Percentiles rank a stretch among this genome's conserved stretches.
Conservation (phyloP, 2,113 vertebrate species). For the Albula goreensis region DNA sequence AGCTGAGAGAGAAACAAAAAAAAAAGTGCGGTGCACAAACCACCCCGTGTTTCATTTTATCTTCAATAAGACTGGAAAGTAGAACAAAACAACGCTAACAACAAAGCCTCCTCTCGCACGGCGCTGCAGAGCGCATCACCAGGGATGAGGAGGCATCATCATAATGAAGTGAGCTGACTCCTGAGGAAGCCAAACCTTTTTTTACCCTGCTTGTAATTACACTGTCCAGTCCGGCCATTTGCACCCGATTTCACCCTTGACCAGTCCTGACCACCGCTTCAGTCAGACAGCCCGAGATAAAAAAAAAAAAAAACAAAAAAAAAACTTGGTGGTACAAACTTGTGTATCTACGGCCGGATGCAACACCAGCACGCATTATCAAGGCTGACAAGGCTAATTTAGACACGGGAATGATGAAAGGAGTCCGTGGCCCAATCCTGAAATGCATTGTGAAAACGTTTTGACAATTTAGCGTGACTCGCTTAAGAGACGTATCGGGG, state of each 20-base stretch:
- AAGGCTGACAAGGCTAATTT: slow-evolving; percentile 48
- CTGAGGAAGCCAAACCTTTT: not conserved
- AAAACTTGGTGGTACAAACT: slow-evolving; percentile 8
- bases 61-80: slow-evolving; percentile 28
- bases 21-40: slow-evolving; percentile 16
- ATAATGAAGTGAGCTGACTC: not conserved
- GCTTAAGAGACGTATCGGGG: slow-evolving; percentile 31
- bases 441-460: slow-evolving; percentile 35
- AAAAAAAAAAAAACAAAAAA: not conserved
- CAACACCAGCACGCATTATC: slow-evolving; percentile 40
- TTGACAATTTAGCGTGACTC: slow-evolving; percentile 36
- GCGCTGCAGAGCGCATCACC: not conserved
- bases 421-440: slow-evolving; percentile 31
- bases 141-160: not conserved
- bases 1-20: slow-evolving; percentile 31
- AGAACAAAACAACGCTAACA: slow-evolving; percentile 37
- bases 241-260: slow-evolving; percentile 8
- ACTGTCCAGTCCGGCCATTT: not conserved
- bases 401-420: slow-evolving; percentile 41
- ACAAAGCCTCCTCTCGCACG: not conserved
- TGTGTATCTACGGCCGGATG: slow-evolving; percentile 15
- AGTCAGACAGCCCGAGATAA: not conserved
- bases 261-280: slow-evolving; percentile 11
- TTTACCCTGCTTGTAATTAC: not conserved
- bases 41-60: slow-evolving; percentile 18